Evolutionary conservation across 2,797 vertebrate genomes (phyloP).

Genomic region (Champsocephalus gunnari): DNA sequence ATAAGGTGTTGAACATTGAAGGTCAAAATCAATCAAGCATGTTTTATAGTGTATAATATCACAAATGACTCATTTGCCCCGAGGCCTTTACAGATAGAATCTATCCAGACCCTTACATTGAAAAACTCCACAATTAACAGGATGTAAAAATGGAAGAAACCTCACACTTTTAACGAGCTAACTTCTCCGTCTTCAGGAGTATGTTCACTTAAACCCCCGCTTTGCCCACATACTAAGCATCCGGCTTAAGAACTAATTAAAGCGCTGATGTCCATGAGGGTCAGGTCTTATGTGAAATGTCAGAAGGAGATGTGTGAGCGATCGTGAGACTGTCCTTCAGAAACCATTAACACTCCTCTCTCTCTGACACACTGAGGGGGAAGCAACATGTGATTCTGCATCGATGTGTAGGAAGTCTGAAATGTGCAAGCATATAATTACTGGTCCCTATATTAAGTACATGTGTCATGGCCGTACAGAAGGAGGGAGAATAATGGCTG

Average conservation of each 20-base stretch:
- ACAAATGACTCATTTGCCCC: no score
- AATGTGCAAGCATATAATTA: conserved; percentile 4
- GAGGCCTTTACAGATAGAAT: no score
- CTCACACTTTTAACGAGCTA: neutral
- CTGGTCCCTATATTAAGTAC: neutral
- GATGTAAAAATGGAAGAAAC: neutral
- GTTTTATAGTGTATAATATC: no score
- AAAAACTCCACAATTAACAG: no score
- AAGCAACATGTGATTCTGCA: conserved; percentile 5
- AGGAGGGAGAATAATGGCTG: neutral
- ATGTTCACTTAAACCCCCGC: no score
- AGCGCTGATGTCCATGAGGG: neutral
- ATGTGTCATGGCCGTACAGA: neutral
- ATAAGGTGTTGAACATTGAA: no score
- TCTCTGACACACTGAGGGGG: conserved; percentile 15
- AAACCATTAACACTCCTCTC: conserved; percentile 1
- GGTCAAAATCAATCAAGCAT: no score
- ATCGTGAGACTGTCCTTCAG: neutral
- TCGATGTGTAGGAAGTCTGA: neutral
- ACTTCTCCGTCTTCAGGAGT: neutral
- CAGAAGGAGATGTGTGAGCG: neutral
- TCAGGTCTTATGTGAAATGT: neutral
- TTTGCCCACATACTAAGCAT: neutral
- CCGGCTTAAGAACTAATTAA: neutral
- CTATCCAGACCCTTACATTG: no score